Conservation (phyloP, 2,797 vertebrate species). For the Acrossocheilus fasciatus region DNA sequence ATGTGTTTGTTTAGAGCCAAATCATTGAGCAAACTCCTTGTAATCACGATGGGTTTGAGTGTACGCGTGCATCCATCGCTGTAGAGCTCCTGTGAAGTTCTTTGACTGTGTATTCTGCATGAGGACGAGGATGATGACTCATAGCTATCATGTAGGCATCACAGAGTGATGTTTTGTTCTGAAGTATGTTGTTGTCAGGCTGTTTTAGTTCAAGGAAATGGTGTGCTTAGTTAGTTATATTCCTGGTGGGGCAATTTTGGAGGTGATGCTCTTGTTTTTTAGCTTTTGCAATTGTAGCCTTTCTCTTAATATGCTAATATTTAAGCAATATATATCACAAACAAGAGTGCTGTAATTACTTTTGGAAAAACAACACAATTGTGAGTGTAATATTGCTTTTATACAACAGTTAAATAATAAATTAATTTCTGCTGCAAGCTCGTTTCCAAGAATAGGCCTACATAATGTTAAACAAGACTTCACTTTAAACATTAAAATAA, state of each 20-base stretch:
- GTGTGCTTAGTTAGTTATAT: not conserved
- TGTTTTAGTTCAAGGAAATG: not conserved
- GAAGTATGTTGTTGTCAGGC: not conserved
- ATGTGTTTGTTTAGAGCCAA: constrained; percentile 49
- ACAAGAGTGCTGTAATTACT: not conserved
- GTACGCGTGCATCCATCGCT: not conserved
- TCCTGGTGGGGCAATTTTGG: not conserved
- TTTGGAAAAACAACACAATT: not conserved
- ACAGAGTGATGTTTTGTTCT: constrained; percentile 9
- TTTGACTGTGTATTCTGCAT: constrained; percentile 22
- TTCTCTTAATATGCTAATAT: not conserved
- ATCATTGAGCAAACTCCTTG: constrained; percentile 27
- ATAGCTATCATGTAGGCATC: constrained; percentile 9
- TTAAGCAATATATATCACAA: not conserved
- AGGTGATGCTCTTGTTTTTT: not conserved
- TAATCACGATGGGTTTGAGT: constrained; percentile 33
- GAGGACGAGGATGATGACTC: constrained; percentile 2
- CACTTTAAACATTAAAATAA: too few species aligned
- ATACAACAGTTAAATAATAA: not conserved
- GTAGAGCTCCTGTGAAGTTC: not conserved
- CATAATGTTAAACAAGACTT: too few species aligned
- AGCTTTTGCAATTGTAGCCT: not conserved
- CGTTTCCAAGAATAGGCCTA: too few species aligned
- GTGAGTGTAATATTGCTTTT: not conserved
- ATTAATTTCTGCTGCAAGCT: too few species aligned